phyloP scores from a whole-genome alignment of 2,797 vertebrate species.

The Poliocrania exsul region DNA sequence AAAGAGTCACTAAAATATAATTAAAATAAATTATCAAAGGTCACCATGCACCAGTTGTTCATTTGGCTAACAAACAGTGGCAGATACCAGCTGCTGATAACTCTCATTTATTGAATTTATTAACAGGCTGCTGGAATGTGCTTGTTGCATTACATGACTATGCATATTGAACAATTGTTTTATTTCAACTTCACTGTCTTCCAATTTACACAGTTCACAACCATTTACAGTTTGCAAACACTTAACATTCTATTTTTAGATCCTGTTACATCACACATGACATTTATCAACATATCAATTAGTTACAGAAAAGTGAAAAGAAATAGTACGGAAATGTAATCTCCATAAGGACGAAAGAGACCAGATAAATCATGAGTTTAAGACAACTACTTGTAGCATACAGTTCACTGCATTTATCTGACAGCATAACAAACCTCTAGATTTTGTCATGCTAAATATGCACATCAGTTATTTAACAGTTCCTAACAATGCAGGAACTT shows the following conservation, averaged over 20 bases:
- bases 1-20: slow-evolving; percentile 1
- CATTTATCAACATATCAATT: not conserved
- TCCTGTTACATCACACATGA: not conserved
- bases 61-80: slow-evolving; percentile 11
- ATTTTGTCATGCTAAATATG: not conserved
- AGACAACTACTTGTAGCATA: not conserved
- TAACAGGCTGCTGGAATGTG: slow-evolving; percentile 43
- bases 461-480: not conserved
- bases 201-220: not conserved
- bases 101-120: slow-evolving; percentile 37
- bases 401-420: not conserved
- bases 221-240: not conserved
- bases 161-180: slow-evolving; percentile 6
- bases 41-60: slow-evolving; percentile 45
- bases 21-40: slow-evolving; percentile 52
- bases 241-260: not conserved
- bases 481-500: not conserved
- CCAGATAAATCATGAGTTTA: not conserved
- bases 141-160: slow-evolving; percentile 15
- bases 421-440: not conserved
- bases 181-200: not conserved
- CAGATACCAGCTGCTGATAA: slow-evolving; percentile 54
- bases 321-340: not conserved
- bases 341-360: not conserved
- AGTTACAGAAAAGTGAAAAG: not conserved